A percentile compares a stretch with the other conserved stretches of the same genome.
phyloP scores from a whole-genome alignment of 2,888 invertebrate species.

The Trimorus sp. region DNA sequence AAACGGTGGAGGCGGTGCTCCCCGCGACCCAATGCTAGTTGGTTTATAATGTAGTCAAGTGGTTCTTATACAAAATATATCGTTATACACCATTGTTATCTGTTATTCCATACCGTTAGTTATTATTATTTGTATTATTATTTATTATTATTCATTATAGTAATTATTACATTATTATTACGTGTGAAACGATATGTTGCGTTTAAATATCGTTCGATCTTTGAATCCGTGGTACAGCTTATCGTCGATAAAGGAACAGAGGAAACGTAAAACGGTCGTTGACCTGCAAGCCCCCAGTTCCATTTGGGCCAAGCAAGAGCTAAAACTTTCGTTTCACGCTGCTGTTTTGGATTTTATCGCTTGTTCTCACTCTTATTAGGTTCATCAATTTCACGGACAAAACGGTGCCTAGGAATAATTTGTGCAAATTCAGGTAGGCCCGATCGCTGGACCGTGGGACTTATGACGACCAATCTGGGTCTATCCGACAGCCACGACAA shows the following conservation, averaged over 20 bases:
- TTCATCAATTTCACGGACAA: conserved; percentile 34
- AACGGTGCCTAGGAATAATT: conserved; percentile 46
- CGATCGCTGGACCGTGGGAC: background rate
- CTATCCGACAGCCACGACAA: background rate
- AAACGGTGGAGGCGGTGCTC: too few species aligned
- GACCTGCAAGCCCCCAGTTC: conserved; percentile 7
- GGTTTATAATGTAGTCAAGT: conserved; percentile 43
- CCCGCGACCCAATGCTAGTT: conserved; percentile 35
- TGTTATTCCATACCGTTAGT: conserved; percentile 16
- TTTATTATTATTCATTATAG: too few species aligned
- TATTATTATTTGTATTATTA: conserved; percentile 16
- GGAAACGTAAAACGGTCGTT: background rate
- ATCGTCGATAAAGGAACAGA: conserved; percentile 3
- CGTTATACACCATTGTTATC: conserved; percentile 39
- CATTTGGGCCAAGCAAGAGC: conserved; percentile 25
- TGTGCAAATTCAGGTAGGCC: conserved; percentile 41
- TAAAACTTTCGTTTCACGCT: conserved; percentile 27
- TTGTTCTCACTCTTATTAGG: conserved; percentile 35
- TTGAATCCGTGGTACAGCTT: conserved; percentile 36
- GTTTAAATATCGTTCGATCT: conserved; percentile 56
- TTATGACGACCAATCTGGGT: too few species aligned
- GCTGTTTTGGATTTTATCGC: conserved; percentile 21
- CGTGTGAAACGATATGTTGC: conserved; percentile 60
- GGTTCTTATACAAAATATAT: conserved; percentile 63
- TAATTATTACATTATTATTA: conserved; percentile 34